Conservation (phyloP, 2,797 vertebrate species). For the Lacerta bilineata region DNA sequence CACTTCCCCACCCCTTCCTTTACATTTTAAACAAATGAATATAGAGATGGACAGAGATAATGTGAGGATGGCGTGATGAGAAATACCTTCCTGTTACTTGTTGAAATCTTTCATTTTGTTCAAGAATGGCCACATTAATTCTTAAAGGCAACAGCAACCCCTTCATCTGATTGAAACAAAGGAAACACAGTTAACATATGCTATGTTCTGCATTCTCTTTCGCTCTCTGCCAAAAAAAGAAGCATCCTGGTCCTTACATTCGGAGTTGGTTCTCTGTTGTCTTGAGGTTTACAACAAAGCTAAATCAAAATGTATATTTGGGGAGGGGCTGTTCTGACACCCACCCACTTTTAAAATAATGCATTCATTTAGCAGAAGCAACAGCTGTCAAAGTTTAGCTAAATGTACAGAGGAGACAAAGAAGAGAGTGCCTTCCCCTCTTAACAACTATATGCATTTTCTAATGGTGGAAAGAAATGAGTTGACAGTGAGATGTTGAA, state of each 20-base stretch:
- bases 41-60: conserved; percentile 51
- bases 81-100: conserved; percentile 65
- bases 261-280: conserved; percentile 50
- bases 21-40: conserved; percentile 13
- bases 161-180: conserved; percentile 76
- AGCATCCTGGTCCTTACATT: conserved; percentile 17
- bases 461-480: conserved; percentile 81
- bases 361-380: conserved; percentile 82
- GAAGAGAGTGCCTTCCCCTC: no score
- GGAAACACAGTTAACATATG: conserved; percentile 62
- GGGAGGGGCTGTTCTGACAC: conserved; percentile 46
- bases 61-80: conserved; percentile 65
- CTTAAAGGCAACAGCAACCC: conserved; percentile 14
- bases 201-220: conserved; percentile 62
- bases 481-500: conserved; percentile 74
- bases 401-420: conserved; percentile 70
- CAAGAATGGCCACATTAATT: conserved; percentile 52
- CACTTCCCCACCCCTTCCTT: conserved; percentile 20
- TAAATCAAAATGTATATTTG: conserved; percentile 63
- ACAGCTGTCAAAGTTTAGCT: conserved; percentile 82
- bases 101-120: conserved; percentile 67
- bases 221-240: conserved; percentile 48
- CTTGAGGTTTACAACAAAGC: conserved; percentile 46
- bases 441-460: conserved; percentile 71
- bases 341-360: conserved; percentile 71